Evolutionary conservation across 1,140 invertebrate species (phyloP), one percentile per base, ranked within the genome.

Genomic region (Neodiprion pinetum): DNA sequence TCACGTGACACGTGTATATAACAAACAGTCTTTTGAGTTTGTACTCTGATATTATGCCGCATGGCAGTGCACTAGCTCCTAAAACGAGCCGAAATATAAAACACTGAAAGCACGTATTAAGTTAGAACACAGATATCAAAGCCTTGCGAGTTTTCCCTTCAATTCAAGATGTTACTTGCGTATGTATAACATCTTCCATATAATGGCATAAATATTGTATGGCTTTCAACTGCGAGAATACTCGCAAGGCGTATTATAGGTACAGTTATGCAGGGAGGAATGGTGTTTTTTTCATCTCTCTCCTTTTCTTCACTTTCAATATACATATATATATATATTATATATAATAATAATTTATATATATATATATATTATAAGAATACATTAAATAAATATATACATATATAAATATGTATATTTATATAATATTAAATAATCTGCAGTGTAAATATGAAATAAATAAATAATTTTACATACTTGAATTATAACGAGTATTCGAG

Each of bases 51-150:
- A 61, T 61, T 61, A 61, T 40, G 28, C 53, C 53, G 9, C 53
- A 61, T 61, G 53, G 53, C 53, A 61, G 53, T 61, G 53, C 53
- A 61, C 1, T 5, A 40, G 28, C 11, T 61, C 9, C 53, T 61
- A 9, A 61, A 17, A 61, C 11, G 11, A 17, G n/a, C 11, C 53
- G 53, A 61, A 61, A 61, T 40, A 61, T 61, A 61, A 14, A 61
- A 61, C 53, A 61, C 53, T 61, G 53, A 61, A 61, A 61, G 53
- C 53, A 61, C 53, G 53, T 61, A 61, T 61, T 61, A 17, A 61
- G 53, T 61, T 61, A 61, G 53, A 61, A 61, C 53, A 61, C 53
- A 61, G n/a, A 61, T 61, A 61, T 61, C n/a, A 61, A 61, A 61
- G 53, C 53, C 53, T 61, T 17, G 11, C 53, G n/a, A 61, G 53